These are phyloP conservation scores for Phortica variegata DNA, from an alignment of 1,140 invertebrate species.

Conservation along the genomic window DNA sequence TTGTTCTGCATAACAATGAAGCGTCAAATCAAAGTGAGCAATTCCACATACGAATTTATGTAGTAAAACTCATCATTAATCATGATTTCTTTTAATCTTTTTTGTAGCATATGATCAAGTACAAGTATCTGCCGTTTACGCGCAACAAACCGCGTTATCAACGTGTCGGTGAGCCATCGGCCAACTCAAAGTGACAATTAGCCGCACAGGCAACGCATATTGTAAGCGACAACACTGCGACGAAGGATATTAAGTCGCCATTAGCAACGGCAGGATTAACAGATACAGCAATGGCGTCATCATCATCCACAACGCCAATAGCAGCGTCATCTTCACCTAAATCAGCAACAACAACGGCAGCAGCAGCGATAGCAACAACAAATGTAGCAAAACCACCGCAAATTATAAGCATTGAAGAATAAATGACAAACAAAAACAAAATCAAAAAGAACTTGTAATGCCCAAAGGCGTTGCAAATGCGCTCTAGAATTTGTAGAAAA, in stretches of 20 bases:
- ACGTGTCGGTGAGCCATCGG: conserved; percentile 60
- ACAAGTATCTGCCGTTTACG: conserved; percentile 97
- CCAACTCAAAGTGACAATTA: conserved; percentile 58
- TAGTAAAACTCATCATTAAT: background rate
- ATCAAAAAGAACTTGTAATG: no score
- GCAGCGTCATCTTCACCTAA: background rate
- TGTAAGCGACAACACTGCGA: conserved; percentile 28
- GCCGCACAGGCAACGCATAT: conserved; percentile 55
- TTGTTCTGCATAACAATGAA: conserved; percentile 99
- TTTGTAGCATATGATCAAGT: conserved; percentile 99
- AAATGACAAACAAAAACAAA: conserved; percentile 20
- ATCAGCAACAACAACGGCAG: conserved; percentile 11
- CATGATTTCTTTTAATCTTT: conserved; percentile 16
- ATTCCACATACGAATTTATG: background rate
- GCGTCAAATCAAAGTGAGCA: conserved; percentile 93
- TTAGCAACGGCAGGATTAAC: conserved; percentile 10
- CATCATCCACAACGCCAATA: conserved; percentile 16
- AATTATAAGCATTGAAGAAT: conserved; percentile 52
- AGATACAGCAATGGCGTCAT: conserved; percentile 6
- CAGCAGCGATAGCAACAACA: conserved; percentile 12
- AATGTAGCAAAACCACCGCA: conserved; percentile 51
- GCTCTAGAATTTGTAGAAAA: no score
- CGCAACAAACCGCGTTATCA: conserved; percentile 94
- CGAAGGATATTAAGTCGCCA: conserved; percentile 39
- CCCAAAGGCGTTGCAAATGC: no score